Base-by-base conservation (phyloP, 1,140 invertebrate genomes). In the Sinonovacula constricta region DNA sequence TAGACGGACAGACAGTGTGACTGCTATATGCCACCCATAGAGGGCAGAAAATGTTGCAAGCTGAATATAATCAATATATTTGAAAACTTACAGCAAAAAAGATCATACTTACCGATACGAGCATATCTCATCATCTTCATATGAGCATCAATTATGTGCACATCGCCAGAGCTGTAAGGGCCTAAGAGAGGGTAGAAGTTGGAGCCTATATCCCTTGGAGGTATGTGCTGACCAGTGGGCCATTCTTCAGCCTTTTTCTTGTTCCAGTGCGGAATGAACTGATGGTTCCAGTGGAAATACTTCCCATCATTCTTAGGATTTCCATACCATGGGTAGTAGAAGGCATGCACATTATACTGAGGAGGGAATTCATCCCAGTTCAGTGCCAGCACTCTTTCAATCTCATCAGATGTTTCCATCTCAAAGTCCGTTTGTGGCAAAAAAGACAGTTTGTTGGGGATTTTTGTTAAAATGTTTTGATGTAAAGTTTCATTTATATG, bases 271-370 rank as follows among this genome's bases (percentile, higher is more conserved):
- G 84, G 88, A 36, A 92, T 68, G 62, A 86, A 85, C 22, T 75
- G 68, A 84, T 92, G 92, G 83, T 93, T 92, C 92, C 92, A 93
- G 79, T 93, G 92, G 31, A 85, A 72, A 79, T 91, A 93, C 59
- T 87, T 82, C 26, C 88, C 89, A 85, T 93, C 90, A 79, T 80
- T 75, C 59, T 85, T 72, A 7, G 89, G 90, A 76, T 87, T 90
- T 33, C 91, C 91, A 83, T 92, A 93, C 92, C 92, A 93, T 4
- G 91, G 88, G 82, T 93, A 93, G 75, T 93, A 93, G 81, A 93
- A 93, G 12, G 91, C 81, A 80, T 93, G 92, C 33, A 92, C 85
- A 82, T 91, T 84, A 72, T 88, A 89, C 77, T 88, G 86, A 53
- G 80, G 33, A 45, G 18, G 7, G 18, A 45, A 7, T 18, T 7